These are phyloP conservation scores for Lophius piscatorius DNA, from an alignment of 2,113 vertebrate species.

Conservation along the genomic window DNA sequence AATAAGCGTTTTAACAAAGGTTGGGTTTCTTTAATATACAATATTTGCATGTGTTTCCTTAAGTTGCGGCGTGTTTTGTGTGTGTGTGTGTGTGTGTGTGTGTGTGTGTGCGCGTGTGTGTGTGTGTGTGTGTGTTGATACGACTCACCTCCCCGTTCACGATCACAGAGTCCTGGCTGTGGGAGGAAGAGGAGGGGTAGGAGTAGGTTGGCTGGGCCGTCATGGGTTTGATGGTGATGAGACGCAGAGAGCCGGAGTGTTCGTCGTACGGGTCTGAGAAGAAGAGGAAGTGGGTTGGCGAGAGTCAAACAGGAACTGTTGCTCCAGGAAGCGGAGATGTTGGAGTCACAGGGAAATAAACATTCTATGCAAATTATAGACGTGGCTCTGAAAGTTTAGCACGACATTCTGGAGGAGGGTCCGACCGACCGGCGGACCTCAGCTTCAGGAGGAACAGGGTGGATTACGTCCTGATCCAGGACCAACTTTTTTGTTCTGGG, in stretches of 20 bases:
- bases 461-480: no score
- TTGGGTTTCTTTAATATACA: no score
- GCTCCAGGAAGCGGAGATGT: background rate
- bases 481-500: no score
- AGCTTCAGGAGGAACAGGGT: no score
- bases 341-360: background rate
- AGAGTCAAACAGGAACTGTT: background rate
- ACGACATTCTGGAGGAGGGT: no score
- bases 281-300: constrained; percentile 61
- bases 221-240: constrained; percentile 92
- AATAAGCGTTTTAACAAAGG: no score
- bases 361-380: no score
- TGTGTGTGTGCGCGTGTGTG: constrained; percentile 8
- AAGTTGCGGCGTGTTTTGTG: no score
- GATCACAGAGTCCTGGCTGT: constrained; percentile 90
- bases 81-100: background rate
- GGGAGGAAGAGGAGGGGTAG: constrained; percentile 86
- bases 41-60: no score
- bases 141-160: constrained; percentile 93
- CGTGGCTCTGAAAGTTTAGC: no score
- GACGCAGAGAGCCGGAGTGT: constrained; percentile 91
- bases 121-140: background rate
- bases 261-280: constrained; percentile 89
- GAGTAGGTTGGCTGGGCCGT: constrained; percentile 84
- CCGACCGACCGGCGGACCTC: no score